A percentile compares a stretch with the other conserved stretches of the same genome.
These are phyloP conservation scores for Heliconius erato DNA, from an alignment of 2,888 invertebrate genomes.

Conservation along the genomic window DNA sequence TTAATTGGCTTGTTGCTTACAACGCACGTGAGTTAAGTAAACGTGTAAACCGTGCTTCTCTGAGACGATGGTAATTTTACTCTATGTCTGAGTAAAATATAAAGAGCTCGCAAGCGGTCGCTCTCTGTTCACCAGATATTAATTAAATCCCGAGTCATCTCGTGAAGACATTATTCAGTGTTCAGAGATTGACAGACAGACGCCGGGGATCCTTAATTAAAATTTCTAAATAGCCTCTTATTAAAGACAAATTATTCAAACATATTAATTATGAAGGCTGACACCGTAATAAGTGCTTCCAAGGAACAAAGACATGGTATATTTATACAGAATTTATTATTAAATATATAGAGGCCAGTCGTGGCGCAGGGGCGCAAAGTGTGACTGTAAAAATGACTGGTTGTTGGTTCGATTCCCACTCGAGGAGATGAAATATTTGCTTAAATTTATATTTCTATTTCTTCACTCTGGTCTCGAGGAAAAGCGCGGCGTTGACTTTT, in stretches of 20 bases:
- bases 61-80: slow-evolving; percentile 1
- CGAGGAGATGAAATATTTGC: too few species aligned
- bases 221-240: slow-evolving; percentile 58
- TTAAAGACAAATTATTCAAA: slow-evolving; percentile 50
- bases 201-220: slow-evolving; percentile 66
- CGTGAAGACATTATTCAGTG: slow-evolving; percentile 66
- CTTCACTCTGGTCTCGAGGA: too few species aligned
- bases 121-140: slow-evolving; percentile 64
- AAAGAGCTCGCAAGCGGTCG: slow-evolving; percentile 50
- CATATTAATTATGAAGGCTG: slow-evolving; percentile 49
- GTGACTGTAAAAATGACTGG: too few species aligned
- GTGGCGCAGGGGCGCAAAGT: too few species aligned
- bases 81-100: slow-evolving; percentile 2
- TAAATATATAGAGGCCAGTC: neutral
- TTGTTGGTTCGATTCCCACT: too few species aligned
- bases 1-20: slow-evolving; percentile 9
- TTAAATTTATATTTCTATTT: too few species aligned
- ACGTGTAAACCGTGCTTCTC: slow-evolving; percentile 16
- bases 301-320: slow-evolving; percentile 32
- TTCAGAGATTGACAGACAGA: slow-evolving; percentile 66
- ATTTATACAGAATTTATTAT: slow-evolving; percentile 29
- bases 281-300: slow-evolving; percentile 35
- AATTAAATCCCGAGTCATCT: slow-evolving; percentile 72
- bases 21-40: neutral
- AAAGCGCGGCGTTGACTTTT: too few species aligned